Evolutionary conservation across 2,113 vertebrate genomes (phyloP).

Genomic region (Canis aureus): DNA sequence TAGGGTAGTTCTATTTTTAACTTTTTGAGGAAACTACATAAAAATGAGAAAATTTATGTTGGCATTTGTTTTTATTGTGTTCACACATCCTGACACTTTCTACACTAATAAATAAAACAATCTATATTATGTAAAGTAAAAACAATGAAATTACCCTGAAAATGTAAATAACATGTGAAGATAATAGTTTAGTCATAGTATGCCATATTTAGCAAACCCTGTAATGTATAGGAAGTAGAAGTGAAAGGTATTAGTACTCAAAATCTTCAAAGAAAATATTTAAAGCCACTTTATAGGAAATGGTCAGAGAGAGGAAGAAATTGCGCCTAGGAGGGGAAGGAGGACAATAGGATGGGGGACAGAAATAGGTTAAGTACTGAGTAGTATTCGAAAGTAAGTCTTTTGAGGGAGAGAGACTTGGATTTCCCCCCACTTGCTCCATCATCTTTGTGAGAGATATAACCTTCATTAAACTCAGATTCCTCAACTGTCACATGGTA

Average conservation of each 20-base stretch:
- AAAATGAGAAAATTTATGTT: neutral
- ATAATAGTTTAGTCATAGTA: neutral
- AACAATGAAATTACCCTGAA: neutral
- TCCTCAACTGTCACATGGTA: neutral
- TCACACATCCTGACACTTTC: neutral
- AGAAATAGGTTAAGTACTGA: neutral
- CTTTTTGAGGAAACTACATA: neutral
- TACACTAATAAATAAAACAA: neutral
- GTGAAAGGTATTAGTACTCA: neutral
- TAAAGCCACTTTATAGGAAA: neutral
- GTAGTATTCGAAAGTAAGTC: neutral
- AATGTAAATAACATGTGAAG: slow-evolving; percentile 1
- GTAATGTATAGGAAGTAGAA: neutral
- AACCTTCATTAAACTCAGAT: neutral
- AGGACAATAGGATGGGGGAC: neutral
- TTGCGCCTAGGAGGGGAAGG: neutral
- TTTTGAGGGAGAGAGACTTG: neutral
- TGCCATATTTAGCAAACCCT: neutral
- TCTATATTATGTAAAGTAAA: neutral
- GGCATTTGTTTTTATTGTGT: neutral
- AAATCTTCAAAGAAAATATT: neutral
- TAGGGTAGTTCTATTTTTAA: neutral
- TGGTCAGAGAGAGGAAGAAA: neutral
- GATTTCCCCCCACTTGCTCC: neutral
- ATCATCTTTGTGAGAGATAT: neutral